Evolutionary conservation across 2,888 invertebrate genomes (phyloP), one percentile per base, ranked within the genome.

Genomic region (Reticulitermes lucifugus): DNA sequence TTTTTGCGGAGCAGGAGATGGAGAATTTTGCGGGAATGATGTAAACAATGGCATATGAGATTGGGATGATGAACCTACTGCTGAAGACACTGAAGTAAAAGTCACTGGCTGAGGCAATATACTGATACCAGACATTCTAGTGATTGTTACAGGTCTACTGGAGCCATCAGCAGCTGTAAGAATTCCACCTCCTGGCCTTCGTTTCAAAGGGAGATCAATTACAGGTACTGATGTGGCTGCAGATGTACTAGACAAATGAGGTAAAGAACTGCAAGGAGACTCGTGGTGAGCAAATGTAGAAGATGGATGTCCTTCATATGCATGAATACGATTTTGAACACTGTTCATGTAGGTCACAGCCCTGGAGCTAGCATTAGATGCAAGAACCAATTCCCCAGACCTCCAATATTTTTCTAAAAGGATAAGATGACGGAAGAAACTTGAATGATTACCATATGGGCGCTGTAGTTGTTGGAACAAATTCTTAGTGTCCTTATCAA

Each of bases 381-480:
- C 94, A 22, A 97, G 89, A 0, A 96, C 92, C 80, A 97, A 73
- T n/a, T 87, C 86, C 12, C 87, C 87, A 18, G 87, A 83, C 85
- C 97, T 93, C 89, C 95, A 96, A 90, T 96, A 96, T 89, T 97
- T 97, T 88, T 97, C 97, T 87, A 97, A 89, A 10, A 97, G 91
- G 83, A 97, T 95, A 65, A 97, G 91, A 90, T 97, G 97, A 12
- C 96, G 92, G 1, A 97, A 91, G 89, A 97, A 97, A 87, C 96
- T 96, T 75, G 96, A 96, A 89, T 96, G 96, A 90, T 96, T 97
- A 5, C 97, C 97, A 88, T 97, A 97, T 0, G 97, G 97, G 89
- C 96, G 94, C 89, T 97, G 96, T 70, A 97, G 90, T 88, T 96
- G 96, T 87, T 95, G 95, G 96, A 96, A 97, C 4, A 97, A 91